phyloP scores from a whole-genome alignment of 2,888 invertebrate genomes.

The Euspilapteryx auroguttella region DNA sequence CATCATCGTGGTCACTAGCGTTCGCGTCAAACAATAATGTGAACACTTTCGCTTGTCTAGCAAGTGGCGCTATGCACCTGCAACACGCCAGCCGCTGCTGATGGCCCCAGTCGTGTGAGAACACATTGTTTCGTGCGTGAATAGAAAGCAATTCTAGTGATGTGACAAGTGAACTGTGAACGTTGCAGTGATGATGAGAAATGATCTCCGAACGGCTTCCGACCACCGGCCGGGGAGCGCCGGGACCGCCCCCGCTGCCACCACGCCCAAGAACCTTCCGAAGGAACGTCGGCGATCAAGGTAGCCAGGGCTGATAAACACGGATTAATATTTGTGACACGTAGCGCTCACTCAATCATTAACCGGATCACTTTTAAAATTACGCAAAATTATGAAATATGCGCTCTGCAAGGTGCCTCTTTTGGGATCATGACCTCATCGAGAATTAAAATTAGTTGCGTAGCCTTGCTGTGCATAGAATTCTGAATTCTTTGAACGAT shows the following conservation, averaged over 20 bases:
- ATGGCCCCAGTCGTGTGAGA: background rate
- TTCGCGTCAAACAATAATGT: background rate
- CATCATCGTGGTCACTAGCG: too few species aligned
- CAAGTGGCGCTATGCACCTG: conserved; percentile 1
- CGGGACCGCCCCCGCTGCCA: too few species aligned
- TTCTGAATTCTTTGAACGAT: too few species aligned
- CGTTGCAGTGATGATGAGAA: conserved; percentile 36
- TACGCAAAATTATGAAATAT: too few species aligned
- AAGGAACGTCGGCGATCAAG: conserved; percentile 63
- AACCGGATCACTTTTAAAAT: too few species aligned
- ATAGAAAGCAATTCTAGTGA: conserved; percentile 11
- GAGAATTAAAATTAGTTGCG: too few species aligned
- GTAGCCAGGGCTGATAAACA: conserved; percentile 29
- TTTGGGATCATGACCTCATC: too few species aligned
- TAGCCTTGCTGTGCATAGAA: too few species aligned
- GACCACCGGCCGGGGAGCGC: conserved; percentile 38
- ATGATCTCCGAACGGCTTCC: conserved; percentile 49
- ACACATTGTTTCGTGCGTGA: conserved; percentile 4
- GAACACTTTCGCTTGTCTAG: conserved; percentile 1
- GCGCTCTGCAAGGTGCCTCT: too few species aligned
- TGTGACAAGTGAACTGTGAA: conserved; percentile 14
- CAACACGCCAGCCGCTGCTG: too few species aligned
- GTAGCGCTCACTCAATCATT: conserved; percentile 11
- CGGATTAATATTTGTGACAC: conserved; percentile 12
- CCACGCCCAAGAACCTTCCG: conserved; percentile 53